Evolutionary conservation across 2,113 vertebrate species (phyloP), one percentile per base, ranked within the genome.

Genomic region (Microtus pennsylvanicus): DNA sequence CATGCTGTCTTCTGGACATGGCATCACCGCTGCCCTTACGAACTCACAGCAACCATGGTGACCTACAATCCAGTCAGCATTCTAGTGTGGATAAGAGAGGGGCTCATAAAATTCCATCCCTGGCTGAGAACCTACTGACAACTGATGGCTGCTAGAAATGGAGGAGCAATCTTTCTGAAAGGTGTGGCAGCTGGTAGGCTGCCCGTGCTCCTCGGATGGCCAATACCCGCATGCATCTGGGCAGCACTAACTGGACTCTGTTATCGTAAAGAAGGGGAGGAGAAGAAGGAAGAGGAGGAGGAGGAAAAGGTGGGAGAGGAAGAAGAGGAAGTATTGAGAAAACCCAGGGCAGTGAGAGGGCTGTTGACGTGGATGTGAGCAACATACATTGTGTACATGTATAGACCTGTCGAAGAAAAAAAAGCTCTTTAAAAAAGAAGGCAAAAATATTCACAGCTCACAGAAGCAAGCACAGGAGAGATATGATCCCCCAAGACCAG

Each of bases 1-100:
- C 21, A 67, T 47, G 61, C 16, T 86, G 28, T 35, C 28, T 30
- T 67, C 42, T 67, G 63, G 42, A 30, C 28, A 47, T 0, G 42
- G 69, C 19, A 13, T 13, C 19, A 11, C 30, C 63, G 4, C 2
- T 0, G 17, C 8, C 45, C 45, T 42, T 42, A 33, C 0, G 3
- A 67, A 47, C 28, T 1, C 42, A 67, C 63, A 13, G 63, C 26
- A 33, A 28, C 42, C 33, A 28, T 47, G 61, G 38, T 45, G 38
- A 67, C 45, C 42, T 33, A 8, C 58, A 16, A 63, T 58, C 24
- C 81, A 47, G 28, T 12, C 63, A 69, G 17, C 17, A 13, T 67
- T 14, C 61, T 63, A 47, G 63, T 17, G 7, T 35, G 17, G 42
- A 22, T 0, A 7, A 42, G 83, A 47, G 28, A 11, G 16, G 30